Evolutionary conservation across 1,140 invertebrate species (phyloP).

Genomic region (Drosophila tristis): DNA sequence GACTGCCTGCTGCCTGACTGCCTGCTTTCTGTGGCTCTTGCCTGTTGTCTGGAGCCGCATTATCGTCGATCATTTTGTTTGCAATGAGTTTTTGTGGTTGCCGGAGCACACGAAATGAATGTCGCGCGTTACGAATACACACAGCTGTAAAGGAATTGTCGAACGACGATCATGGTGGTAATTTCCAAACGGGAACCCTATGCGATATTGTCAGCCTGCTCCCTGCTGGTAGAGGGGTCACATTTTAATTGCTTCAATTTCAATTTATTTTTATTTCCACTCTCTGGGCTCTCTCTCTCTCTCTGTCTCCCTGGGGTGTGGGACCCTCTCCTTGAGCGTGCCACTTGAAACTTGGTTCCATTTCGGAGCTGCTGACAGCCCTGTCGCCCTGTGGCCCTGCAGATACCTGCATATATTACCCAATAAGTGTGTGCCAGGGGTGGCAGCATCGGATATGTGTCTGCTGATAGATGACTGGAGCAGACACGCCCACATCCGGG

Average conservation of each 20-base stretch:
- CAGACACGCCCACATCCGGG: conserved; percentile 39
- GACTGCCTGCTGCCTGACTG: conserved; percentile 1
- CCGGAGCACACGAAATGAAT: conserved; percentile 71
- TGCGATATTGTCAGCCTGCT: conserved; percentile 47
- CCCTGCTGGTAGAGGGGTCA: conserved; percentile 26
- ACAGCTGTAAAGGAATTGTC: conserved; percentile 69
- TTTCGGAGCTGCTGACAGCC: conserved; percentile 18
- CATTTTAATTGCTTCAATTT: conserved; percentile 75
- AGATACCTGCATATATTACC: conserved; percentile 53
- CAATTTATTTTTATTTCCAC: conserved; percentile 62
- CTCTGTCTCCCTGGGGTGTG: background rate
- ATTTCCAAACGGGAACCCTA: conserved; percentile 50
- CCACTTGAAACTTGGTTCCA: background rate
- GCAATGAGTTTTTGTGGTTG: conserved; percentile 76
- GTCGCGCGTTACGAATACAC: conserved; percentile 31
- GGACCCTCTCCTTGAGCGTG: too few relatives aligned
- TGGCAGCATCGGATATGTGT: background rate
- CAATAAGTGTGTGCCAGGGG: conserved; percentile 21
- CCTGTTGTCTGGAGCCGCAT: conserved; percentile 29
- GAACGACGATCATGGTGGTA: conserved; percentile 72
- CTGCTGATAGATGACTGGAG: conserved; percentile 14
- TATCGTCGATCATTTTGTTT: conserved; percentile 77
- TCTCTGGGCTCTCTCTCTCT: background rate
- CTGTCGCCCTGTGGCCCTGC: conserved; percentile 19
- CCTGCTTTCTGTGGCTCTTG: background rate